These are phyloP conservation scores for Microdon myrmicae DNA, from an alignment of 2,888 invertebrate species.

Conservation along the genomic window DNA sequence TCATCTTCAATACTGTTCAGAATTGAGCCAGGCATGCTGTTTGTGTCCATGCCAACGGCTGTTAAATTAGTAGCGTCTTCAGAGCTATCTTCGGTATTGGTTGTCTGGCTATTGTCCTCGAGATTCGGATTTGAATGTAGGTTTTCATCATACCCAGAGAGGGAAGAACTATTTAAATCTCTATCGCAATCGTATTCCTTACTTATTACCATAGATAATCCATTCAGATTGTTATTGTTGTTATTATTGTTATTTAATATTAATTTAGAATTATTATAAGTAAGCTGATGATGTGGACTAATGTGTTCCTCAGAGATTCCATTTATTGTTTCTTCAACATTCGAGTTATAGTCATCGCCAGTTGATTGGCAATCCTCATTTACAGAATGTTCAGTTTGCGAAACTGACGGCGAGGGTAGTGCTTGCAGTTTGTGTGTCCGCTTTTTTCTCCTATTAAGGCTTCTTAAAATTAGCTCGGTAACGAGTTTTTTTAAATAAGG, in stretches of 20 bases:
- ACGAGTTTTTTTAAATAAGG: slow-evolving; percentile 64
- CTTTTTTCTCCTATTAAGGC: slow-evolving; percentile 44
- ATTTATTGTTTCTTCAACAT: slow-evolving; percentile 33
- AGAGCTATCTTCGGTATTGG: slow-evolving; percentile 47
- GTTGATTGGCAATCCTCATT: slow-evolving; percentile 39
- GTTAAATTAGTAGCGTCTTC: slow-evolving; percentile 50
- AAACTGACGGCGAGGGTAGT: background rate
- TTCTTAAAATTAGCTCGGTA: slow-evolving; percentile 61
- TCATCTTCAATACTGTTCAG: slow-evolving; percentile 50
- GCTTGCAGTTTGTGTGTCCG: slow-evolving; percentile 58
- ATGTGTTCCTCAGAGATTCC: slow-evolving; percentile 46
- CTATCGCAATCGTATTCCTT: slow-evolving; percentile 42
- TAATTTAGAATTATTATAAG: slow-evolving; percentile 44
- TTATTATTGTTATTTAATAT: slow-evolving; percentile 48
- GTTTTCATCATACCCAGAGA: slow-evolving; percentile 30
- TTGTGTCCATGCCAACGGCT: slow-evolving; percentile 43
- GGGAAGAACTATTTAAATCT: slow-evolving; percentile 30
- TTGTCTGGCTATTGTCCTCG: slow-evolving; percentile 45
- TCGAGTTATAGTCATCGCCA: slow-evolving; percentile 6
- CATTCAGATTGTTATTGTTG: slow-evolving; percentile 49
- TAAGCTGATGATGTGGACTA: slow-evolving; percentile 52
- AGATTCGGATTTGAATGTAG: slow-evolving; percentile 33
- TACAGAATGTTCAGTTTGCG: slow-evolving; percentile 4
- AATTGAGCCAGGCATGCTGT: slow-evolving; percentile 48
- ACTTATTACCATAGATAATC: slow-evolving; percentile 37